These are phyloP conservation scores for Pristionchus fissidentatus DNA, from an alignment of 2,888 invertebrate genomes.

Conservation along the genomic window DNA sequence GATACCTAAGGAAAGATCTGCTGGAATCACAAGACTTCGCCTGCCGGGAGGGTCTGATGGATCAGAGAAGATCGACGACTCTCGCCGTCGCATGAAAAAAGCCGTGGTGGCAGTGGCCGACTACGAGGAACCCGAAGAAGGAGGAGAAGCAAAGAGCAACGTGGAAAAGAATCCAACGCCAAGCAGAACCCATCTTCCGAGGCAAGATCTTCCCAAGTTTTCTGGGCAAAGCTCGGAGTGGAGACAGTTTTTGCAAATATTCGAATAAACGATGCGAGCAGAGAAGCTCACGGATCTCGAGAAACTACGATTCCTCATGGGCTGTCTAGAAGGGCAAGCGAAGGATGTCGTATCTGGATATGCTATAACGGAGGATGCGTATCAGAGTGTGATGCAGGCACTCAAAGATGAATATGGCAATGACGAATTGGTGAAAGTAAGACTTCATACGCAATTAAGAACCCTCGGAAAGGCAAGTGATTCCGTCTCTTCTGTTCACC, in stretches of 20 bases:
- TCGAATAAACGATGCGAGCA: background rate
- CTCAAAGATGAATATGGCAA: slow-evolving; percentile 27
- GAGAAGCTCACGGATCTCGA: background rate
- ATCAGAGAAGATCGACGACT: no score
- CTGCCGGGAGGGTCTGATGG: no score
- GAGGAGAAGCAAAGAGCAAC: no score
- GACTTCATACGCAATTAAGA: background rate
- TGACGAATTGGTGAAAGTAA: background rate
- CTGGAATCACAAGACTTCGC: no score
- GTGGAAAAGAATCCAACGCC: no score
- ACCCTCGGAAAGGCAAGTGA: background rate
- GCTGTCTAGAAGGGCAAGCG: background rate
- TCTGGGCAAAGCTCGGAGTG: background rate
- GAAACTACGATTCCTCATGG: slow-evolving; percentile 30
- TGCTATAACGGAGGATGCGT: background rate
- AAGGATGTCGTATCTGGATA: background rate
- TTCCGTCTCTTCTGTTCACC: background rate
- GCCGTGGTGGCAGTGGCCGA: no score
- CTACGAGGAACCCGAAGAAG: no score
- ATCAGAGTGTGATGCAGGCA: background rate
- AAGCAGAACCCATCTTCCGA: background rate
- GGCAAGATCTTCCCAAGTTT: background rate
- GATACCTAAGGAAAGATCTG: no score
- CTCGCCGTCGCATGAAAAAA: no score
- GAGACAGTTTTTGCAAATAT: slow-evolving; percentile 20